Conservation (phyloP, 2,113 vertebrate genomes). For the Festucalex cinctus region DNA sequence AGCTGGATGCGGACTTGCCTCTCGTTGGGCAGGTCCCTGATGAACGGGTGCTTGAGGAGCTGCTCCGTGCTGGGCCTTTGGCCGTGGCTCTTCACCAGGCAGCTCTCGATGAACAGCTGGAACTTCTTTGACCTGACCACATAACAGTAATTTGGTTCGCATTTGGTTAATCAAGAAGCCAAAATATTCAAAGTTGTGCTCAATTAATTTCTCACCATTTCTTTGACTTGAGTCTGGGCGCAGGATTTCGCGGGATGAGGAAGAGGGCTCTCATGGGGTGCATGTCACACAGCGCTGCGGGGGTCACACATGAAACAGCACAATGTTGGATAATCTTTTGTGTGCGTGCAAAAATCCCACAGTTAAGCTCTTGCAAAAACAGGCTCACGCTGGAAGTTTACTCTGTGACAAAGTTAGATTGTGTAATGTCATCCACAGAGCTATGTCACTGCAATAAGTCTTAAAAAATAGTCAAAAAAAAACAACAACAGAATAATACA, state of each 20-base stretch:
- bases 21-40: conserved; percentile 88
- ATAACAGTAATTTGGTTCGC: no score
- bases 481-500: background rate
- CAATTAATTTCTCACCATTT: conserved; percentile 83
- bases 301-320: conserved; percentile 26
- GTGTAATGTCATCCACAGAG: background rate
- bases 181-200: background rate
- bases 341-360: background rate
- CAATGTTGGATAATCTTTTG: background rate
- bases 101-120: conserved; percentile 93
- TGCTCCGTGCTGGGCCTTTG: conserved; percentile 89
- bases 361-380: background rate
- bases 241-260: conserved; percentile 92
- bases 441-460: no score
- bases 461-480: background rate
- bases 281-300: conserved; percentile 92
- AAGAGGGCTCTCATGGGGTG: conserved; percentile 98
- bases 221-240: conserved; percentile 92
- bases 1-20: conserved; percentile 95
- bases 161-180: no score
- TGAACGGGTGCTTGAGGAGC: conserved; percentile 90
- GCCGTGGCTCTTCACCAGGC: conserved; percentile 89
- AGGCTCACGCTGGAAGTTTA: background rate
- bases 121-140: conserved; percentile 91
- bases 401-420: background rate